These are phyloP conservation scores for Indri indri DNA, from an alignment of 2,113 vertebrate species.

Conservation along the genomic window DNA sequence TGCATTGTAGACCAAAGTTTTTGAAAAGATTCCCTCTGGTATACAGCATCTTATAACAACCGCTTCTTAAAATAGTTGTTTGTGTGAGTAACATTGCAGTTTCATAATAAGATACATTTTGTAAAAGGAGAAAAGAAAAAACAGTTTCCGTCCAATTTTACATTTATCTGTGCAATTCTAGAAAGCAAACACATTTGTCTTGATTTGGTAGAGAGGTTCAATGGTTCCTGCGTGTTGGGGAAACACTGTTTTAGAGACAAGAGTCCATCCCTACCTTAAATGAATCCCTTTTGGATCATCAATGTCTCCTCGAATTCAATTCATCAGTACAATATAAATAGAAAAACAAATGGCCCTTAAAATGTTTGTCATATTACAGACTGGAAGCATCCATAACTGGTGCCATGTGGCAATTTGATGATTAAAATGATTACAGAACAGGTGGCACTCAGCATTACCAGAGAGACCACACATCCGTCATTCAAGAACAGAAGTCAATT, in stretches of 20 bases:
- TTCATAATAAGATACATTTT: conserved; percentile 62
- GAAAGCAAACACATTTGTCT: background rate
- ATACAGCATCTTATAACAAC: conserved; percentile 51
- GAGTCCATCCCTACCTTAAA: background rate
- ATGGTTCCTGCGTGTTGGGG: background rate
- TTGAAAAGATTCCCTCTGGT: conserved; percentile 56
- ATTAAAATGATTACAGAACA: conserved; percentile 82
- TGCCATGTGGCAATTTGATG: conserved; percentile 63
- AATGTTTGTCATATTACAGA: conserved; percentile 74
- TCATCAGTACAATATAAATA: conserved; percentile 65
- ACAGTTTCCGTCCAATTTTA: conserved; percentile 16
- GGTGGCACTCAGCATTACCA: conserved; percentile 72
- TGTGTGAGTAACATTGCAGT: conserved; percentile 16
- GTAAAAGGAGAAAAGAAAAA: background rate
- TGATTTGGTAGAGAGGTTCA: background rate
- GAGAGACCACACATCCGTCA: conserved; percentile 75
- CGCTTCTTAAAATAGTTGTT: conserved; percentile 63
- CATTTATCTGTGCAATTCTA: conserved; percentile 5
- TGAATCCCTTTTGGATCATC: conserved; percentile 15
- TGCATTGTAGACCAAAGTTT: conserved; percentile 60
- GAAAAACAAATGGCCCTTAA: conserved; percentile 74
- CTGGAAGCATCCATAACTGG: conserved; percentile 52
- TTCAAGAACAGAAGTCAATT: conserved; percentile 75
- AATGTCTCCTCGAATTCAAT: conserved; percentile 56
- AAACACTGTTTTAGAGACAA: background rate